Base-by-base conservation (phyloP, 2,888 invertebrate genomes). In the Elysia crispata region DNA sequence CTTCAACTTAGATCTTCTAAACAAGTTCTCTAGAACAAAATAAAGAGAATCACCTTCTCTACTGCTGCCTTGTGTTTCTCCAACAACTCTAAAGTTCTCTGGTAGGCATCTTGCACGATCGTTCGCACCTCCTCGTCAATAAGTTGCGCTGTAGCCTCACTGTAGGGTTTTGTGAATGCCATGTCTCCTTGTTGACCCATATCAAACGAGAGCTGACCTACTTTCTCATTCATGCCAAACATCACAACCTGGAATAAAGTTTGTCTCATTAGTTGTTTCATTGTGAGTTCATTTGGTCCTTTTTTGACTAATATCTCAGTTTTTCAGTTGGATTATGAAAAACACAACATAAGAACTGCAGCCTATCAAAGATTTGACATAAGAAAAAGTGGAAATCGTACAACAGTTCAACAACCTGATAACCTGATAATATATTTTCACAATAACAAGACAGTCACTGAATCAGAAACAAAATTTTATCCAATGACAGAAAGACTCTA, bases 211-310 rank as follows among this genome's bases (percentile, higher is more conserved):
- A 99, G 95, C 89, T 98, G 97, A 0, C 99, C 99, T 0, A 99
- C 96, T 93, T 97, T 97, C 31, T 96, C 95, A 90, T 98, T 99
- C 99, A 99, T 99, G 83, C 99, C 99, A 90, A 96, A 99, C 88
- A 97, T 97, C 0, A 97, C 98, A 75, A 99, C 95, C 95, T 95
- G 90, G n/a, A 80, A 28, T 25, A 67, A 11, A 64, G 13, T 23
- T 20, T 20, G 64, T n/a, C 23, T 8, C 11, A 11, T 20, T 18
- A 11, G 23, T 20, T 64, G 31, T 69, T 13, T 15, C 13, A 69
- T 30, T 28, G 13, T 13, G 13, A 54, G 54, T 18, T 54, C 15
- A 54, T 54, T 15, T 54, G 54, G 18, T 54, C 18, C 54, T 54
- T 54, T 54, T 18, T 54, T 15, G 18, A 54, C 13, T 54, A 18